phyloP scores from a whole-genome alignment of 2,888 invertebrate genomes.

The Pantelozetes paolii region DNA sequence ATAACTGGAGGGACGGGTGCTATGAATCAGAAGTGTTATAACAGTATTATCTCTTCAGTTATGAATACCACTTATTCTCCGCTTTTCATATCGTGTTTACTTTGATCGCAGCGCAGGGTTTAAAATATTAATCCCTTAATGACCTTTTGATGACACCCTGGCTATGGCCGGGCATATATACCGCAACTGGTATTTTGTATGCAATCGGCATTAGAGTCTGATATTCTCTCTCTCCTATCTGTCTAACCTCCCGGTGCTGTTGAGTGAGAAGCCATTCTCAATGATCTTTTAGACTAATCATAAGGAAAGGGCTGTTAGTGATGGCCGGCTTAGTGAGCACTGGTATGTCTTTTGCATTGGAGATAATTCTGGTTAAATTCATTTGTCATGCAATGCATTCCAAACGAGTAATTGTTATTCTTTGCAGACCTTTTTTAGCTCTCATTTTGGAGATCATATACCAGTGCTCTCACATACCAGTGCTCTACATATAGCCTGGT shows the following conservation, averaged over 20 bases:
- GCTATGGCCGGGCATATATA: not conserved
- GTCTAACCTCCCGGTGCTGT: slow-evolving; percentile 35
- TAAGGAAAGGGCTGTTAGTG: slow-evolving; percentile 27
- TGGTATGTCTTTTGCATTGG: not conserved
- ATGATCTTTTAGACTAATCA: slow-evolving; percentile 1
- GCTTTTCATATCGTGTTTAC: no score
- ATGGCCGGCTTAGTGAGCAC: slow-evolving; percentile 23
- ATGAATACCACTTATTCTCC: no score
- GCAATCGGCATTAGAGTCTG: slow-evolving; percentile 43
- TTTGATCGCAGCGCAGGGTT: no score
- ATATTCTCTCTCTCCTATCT: slow-evolving; percentile 42
- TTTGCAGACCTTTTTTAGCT: slow-evolving; percentile 9
- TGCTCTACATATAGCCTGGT: not conserved
- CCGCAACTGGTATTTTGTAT: slow-evolving; percentile 36
- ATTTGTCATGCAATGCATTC: slow-evolving; percentile 35
- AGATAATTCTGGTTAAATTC: slow-evolving; percentile 27
- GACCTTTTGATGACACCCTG: no score
- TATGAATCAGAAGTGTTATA: no score
- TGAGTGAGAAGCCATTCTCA: slow-evolving; percentile 30
- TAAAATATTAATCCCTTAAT: no score
- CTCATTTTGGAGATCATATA: not conserved
- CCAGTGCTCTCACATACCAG: not conserved
- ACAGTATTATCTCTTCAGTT: no score
- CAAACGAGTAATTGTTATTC: slow-evolving; percentile 31
- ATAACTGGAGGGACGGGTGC: no score